These are phyloP conservation scores for Pavo muticus DNA, from an alignment of 2,113 vertebrate genomes.

Conservation along the genomic window DNA sequence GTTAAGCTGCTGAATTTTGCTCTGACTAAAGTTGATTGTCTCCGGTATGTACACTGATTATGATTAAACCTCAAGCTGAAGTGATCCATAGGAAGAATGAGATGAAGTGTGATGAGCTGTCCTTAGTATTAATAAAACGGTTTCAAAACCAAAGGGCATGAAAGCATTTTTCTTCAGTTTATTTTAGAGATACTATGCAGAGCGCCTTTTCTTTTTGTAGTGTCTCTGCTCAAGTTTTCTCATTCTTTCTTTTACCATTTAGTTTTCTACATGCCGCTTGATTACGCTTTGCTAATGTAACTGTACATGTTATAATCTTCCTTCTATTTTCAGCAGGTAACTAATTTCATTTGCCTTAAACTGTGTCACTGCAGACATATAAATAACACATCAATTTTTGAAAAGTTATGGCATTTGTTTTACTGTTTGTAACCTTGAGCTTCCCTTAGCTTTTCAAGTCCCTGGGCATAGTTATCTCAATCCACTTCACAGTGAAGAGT, in stretches of 20 bases:
- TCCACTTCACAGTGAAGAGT: background rate
- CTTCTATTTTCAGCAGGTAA: background rate
- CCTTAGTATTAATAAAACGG: background rate
- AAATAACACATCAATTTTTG: background rate
- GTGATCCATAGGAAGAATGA: background rate
- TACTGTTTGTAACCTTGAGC: background rate
- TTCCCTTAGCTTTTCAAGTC: background rate
- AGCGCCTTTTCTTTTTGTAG: background rate
- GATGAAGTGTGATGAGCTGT: background rate
- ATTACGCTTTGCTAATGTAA: background rate
- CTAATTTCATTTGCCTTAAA: background rate
- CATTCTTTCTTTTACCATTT: background rate
- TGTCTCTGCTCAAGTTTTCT: background rate
- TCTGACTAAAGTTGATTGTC: conserved; percentile 73
- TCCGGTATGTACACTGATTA: conserved; percentile 78
- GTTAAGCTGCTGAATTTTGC: conserved; percentile 84
- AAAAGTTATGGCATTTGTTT: background rate
- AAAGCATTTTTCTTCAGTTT: background rate
- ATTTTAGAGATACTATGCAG: background rate
- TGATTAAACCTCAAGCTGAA: background rate
- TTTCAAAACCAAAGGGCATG: background rate
- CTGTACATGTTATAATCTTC: background rate
- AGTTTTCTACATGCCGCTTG: background rate
- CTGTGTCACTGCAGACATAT: background rate
- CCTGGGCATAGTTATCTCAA: background rate